phyloP scores from a whole-genome alignment of 2,888 invertebrate genomes.

The Pristionchus arcanus region DNA sequence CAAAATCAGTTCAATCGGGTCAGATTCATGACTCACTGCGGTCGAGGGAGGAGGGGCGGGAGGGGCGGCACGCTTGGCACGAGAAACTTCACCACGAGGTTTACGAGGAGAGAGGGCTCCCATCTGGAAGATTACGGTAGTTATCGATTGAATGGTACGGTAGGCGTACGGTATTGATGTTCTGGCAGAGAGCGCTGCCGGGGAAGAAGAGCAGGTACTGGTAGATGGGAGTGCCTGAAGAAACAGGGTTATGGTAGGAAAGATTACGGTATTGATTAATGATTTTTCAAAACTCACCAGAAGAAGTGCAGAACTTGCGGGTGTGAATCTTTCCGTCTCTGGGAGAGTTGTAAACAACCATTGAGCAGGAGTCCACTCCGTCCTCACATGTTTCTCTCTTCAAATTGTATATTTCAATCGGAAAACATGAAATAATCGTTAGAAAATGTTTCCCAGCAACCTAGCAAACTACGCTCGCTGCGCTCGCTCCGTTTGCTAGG shows the following conservation, averaged over 20 bases:
- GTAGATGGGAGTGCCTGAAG: slow-evolving; percentile 70
- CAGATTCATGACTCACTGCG: slow-evolving; percentile 35
- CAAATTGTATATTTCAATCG: no score
- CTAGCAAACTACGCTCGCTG: no score
- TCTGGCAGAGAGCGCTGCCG: slow-evolving; percentile 75
- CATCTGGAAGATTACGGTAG: slow-evolving; percentile 35
- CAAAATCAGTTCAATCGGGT: not conserved
- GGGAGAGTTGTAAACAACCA: slow-evolving; percentile 51
- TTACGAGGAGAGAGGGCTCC: slow-evolving; percentile 36
- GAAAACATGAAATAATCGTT: not conserved
- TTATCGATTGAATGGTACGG: not conserved
- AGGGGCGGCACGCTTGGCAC: slow-evolving; percentile 50
- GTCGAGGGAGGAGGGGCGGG: slow-evolving; percentile 48
- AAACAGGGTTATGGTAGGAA: not conserved
- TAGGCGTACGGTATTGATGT: slow-evolving; percentile 68
- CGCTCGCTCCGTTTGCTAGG: no score
- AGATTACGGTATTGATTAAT: not conserved
- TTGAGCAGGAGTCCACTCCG: slow-evolving; percentile 49
- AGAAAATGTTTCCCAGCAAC: not conserved
- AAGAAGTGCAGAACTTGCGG: slow-evolving; percentile 53
- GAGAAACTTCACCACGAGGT: slow-evolving; percentile 24
- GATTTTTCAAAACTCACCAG: slow-evolving; percentile 4
- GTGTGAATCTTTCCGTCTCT: slow-evolving; percentile 50
- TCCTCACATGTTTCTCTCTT: slow-evolving; percentile 50
- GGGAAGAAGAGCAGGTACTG: slow-evolving; percentile 76